Conservation (phyloP, 2,888 invertebrate species). For the Paralinhomoeus sp. region DNA sequence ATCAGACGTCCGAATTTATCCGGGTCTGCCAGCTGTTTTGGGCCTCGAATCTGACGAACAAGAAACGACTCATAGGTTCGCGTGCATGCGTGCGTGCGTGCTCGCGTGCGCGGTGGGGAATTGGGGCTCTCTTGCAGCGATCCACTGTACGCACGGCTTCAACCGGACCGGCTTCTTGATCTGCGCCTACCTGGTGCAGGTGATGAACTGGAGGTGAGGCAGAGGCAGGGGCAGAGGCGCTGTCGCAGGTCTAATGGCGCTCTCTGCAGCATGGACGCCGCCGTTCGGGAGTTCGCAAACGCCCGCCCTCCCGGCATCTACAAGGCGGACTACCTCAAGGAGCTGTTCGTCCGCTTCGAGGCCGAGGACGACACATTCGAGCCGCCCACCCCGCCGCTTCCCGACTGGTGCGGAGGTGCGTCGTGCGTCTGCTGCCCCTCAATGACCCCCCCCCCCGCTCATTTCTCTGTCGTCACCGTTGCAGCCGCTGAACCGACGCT, state of each 20-base stretch:
- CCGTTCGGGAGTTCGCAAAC: slow-evolving; percentile 47
- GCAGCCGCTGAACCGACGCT: not conserved
- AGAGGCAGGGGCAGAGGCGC: too few species aligned
- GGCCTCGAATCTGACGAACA: too few species aligned
- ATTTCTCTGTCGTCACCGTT: too few species aligned
- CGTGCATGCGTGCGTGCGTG: too few species aligned
- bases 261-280: slow-evolving; percentile 49
- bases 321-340: slow-evolving; percentile 75
- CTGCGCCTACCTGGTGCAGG: slow-evolving; percentile 64
- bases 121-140: too few species aligned
- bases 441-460: too few species aligned
- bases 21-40: slow-evolving; percentile 48
- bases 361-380: slow-evolving; percentile 44
- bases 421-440: too few species aligned
- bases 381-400: slow-evolving; percentile 49
- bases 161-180: slow-evolving; percentile 91
- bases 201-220: slow-evolving; percentile 43
- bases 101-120: too few species aligned
- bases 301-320: slow-evolving; percentile 79
- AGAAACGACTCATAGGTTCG: not conserved
- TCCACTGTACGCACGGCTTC: slow-evolving; percentile 94
- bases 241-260: too few species aligned
- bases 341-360: slow-evolving; percentile 57
- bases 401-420: slow-evolving; percentile 50
- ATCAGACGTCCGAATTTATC: slow-evolving; percentile 64